Evolutionary conservation across 2,113 vertebrate species (phyloP), one percentile per base, ranked within the genome.

Genomic region (Mungos mungo): DNA sequence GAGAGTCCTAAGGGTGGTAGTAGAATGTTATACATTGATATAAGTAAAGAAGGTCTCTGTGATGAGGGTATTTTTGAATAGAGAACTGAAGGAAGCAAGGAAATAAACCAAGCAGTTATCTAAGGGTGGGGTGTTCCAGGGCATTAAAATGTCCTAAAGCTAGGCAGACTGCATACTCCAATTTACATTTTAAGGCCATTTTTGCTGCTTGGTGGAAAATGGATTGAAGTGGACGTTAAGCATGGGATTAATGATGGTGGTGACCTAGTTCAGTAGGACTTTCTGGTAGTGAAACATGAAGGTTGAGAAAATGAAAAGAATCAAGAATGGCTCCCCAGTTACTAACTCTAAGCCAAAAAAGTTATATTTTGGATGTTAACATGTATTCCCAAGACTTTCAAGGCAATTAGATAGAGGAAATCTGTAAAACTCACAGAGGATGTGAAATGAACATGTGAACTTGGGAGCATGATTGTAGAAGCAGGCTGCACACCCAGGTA

Each of bases 151-250:
- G 3, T 29, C 93, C 35, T 81, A 47, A 47, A 21, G 14, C 19
- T 66, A 45, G 5, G 18, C 10, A 76, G 81, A 27, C 81, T 41
- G n/a, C 18, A 25, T 50, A 63, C 12, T n/a, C 25, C 38, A 47
- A n/a, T 88, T 83, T 90, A 82, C 14, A 66, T 88, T 88, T 66
- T 60, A 84, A 93, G 79, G 21, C 81, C 29, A 71, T 25, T 95
- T 97, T 91, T 81, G 25, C 60, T 80, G 74, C 79, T 88, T 82
- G 60, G 12, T 89, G 21, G 35, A 52, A 92, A 93, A 68, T 79
- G 45, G 7, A 66, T 45, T 33, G 35, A 74, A 80, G 19, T 65
- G 19, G 41, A 89, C 5, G 8, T 47, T 45, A 33, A 74, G 33
- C 27, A 2, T 86, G 68, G 6, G 83, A 54, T 85, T 71, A 31